A percentile compares a stretch with the other conserved stretches of the same genome.
These are phyloP conservation scores for Melitaea cinxia DNA, from an alignment of 1,140 invertebrate species.

Conservation along the genomic window DNA sequence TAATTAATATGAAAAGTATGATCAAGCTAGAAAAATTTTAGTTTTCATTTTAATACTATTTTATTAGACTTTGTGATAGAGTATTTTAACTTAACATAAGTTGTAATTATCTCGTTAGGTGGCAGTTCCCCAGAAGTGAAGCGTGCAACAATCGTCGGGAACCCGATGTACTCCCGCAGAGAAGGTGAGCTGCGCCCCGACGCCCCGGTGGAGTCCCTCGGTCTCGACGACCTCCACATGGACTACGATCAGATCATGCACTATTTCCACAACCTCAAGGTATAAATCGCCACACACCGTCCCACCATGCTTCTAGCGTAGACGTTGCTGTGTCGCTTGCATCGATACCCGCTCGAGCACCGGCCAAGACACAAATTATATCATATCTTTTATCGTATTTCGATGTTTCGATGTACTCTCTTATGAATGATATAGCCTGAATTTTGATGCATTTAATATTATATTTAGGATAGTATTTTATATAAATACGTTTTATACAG, in stretches of 20 bases:
- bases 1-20: background rate
- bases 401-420: conserved; percentile 69
- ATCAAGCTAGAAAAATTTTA: too few species aligned
- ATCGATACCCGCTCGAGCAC: conserved; percentile 47
- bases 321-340: conserved; percentile 72
- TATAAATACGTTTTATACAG: conserved; percentile 76
- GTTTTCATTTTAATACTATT: too few species aligned
- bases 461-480: conserved; percentile 71
- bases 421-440: conserved; percentile 77
- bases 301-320: conserved; percentile 75
- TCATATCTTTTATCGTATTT: conserved; percentile 51
- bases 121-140: conserved; percentile 86
- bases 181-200: conserved; percentile 82
- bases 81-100: too few species aligned
- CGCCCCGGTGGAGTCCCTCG: conserved; percentile 80
- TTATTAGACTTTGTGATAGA: too few species aligned
- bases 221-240: conserved; percentile 93
- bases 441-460: conserved; percentile 78
- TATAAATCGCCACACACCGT: conserved; percentile 80
- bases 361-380: conserved; percentile 43
- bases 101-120: too few species aligned
- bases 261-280: conserved; percentile 98
- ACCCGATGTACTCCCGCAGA: conserved; percentile 89
- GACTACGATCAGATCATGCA: conserved; percentile 98
- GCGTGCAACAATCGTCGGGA: conserved; percentile 92